A percentile compares a stretch with the other conserved stretches of the same genome.
Conservation (phyloP, 2,797 vertebrate species). For the Crax fasciolata region DNA sequence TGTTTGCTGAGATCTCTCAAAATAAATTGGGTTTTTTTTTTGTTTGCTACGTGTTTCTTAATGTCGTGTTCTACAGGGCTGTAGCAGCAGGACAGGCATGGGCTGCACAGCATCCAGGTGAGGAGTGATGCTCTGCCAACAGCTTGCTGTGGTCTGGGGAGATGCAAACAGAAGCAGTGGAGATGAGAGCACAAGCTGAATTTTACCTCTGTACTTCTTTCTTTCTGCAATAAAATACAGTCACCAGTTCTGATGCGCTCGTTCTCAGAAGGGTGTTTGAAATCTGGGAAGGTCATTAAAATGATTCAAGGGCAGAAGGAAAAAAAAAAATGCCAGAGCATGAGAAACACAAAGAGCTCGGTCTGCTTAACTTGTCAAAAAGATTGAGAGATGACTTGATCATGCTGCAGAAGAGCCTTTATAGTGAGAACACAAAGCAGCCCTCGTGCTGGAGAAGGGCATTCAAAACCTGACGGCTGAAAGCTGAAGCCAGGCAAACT, state of each 20-base stretch:
- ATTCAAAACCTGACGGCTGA: neutral
- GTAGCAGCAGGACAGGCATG: neutral
- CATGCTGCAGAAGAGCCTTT: neutral
- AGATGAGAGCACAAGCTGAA: neutral
- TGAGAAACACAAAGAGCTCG: conserved; percentile 19
- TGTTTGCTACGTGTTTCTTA: neutral
- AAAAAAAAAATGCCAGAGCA: neutral
- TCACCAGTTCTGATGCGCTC: neutral
- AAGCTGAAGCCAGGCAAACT: conserved; percentile 16
- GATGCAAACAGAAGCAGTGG: neutral
- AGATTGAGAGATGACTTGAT: conserved; percentile 34
- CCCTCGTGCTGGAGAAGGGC: neutral
- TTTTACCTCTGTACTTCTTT: neutral
- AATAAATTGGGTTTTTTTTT: neutral
- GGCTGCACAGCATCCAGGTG: rapidly evolving
- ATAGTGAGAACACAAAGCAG: neutral
- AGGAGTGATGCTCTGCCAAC: neutral
- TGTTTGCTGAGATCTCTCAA: neutral
- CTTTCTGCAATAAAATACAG: neutral
- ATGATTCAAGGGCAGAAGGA: neutral
- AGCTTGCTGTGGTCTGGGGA: neutral
- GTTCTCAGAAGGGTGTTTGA: neutral
- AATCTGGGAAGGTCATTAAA: neutral
- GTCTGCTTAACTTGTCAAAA: conserved; percentile 42
- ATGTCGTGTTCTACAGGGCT: rapidly evolving